phyloP scores from a whole-genome alignment of 2,797 vertebrate species.

The Eulemur coronatus region DNA sequence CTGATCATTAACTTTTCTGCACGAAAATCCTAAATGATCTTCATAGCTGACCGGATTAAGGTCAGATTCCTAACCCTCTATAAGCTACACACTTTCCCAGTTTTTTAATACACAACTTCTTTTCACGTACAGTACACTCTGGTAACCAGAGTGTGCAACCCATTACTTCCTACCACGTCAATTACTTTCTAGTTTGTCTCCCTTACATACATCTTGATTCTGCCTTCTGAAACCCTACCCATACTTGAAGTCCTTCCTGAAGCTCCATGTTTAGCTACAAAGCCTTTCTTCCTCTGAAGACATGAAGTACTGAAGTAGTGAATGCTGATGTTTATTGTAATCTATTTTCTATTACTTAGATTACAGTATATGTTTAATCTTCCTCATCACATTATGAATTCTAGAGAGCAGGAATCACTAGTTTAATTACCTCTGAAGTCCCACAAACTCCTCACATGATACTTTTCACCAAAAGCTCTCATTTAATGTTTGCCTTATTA shows the following conservation, averaged over 20 bases:
- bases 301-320: neutral
- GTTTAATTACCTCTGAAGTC: neutral
- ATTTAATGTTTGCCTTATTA: neutral
- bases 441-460: neutral
- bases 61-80: neutral
- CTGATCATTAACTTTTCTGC: neutral
- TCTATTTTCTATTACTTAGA: neutral
- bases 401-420: neutral
- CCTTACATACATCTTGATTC: neutral
- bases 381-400: neutral
- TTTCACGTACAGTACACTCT: neutral
- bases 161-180: neutral
- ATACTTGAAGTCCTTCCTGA: neutral
- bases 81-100: neutral
- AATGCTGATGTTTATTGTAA: neutral
- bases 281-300: neutral
- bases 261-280: neutral
- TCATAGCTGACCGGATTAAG: neutral
- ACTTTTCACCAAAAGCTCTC: neutral
- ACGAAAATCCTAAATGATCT: neutral
- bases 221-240: neutral
- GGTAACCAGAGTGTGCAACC: neutral
- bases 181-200: neutral
- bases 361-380: neutral
- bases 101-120: neutral